Percentiles rank a stretch among this genome's conserved stretches.
These are phyloP conservation scores for Siphlonurus alternatus DNA, from an alignment of 2,888 invertebrate species.

Conservation along the genomic window DNA sequence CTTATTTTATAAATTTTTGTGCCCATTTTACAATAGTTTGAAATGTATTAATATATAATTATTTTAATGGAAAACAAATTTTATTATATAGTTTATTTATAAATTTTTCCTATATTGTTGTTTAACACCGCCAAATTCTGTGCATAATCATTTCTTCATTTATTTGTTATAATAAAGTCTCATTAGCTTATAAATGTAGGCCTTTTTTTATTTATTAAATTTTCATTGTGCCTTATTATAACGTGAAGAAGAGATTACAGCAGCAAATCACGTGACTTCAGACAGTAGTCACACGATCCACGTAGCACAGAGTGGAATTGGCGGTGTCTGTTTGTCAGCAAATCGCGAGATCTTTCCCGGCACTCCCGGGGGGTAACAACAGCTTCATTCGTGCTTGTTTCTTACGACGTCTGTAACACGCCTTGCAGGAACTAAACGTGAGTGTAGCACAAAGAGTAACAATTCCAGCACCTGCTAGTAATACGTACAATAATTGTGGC, in stretches of 20 bases:
- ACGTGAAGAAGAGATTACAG: too few relatives aligned
- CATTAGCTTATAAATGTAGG: too few relatives aligned
- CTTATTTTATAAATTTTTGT: background rate
- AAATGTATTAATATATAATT: background rate
- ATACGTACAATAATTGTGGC: conserved; percentile 50
- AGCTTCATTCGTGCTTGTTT: background rate
- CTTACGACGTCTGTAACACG: background rate
- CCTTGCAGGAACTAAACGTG: background rate
- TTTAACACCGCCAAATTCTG: background rate
- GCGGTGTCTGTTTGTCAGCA: conserved; percentile 13
- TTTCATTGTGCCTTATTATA: too few relatives aligned
- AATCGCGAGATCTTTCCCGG: conserved; percentile 15
- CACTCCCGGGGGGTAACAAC: background rate
- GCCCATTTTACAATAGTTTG: background rate
- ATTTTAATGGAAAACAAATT: too few relatives aligned
- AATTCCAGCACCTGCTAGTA: conserved; percentile 29
- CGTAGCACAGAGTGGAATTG: conserved; percentile 29
- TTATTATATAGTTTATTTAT: too few relatives aligned
- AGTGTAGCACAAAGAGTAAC: conserved; percentile 20
- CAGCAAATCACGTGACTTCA: too few relatives aligned
- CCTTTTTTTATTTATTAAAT: too few relatives aligned
- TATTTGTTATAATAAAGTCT: too few relatives aligned
- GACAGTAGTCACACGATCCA: conserved; percentile 80
- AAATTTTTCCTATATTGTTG: too few relatives aligned
- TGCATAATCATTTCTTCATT: too few relatives aligned